Conservation (phyloP, 2,113 vertebrate genomes). For the Atractosteus spatula region DNA sequence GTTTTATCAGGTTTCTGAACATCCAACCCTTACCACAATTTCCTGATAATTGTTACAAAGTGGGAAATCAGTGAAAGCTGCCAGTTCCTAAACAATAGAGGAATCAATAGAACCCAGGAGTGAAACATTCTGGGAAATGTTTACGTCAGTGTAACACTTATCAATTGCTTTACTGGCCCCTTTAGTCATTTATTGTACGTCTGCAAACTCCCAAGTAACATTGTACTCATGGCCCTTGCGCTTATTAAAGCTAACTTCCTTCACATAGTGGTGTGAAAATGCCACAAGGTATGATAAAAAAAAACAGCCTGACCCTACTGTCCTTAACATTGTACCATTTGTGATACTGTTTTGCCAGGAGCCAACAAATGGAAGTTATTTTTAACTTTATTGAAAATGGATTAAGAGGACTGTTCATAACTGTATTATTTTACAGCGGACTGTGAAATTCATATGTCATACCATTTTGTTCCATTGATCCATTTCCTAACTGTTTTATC, state of each 20-base stretch:
- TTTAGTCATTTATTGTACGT: background rate
- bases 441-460: no score
- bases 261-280: background rate
- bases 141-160: constrained; percentile 19
- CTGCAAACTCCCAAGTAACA: background rate
- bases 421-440: no score
- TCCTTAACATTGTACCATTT: no score
- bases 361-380: no score
- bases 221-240: no score
- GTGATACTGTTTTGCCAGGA: no score
- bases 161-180: background rate
- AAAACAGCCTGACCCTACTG: background rate
- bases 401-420: no score
- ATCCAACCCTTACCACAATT: constrained; percentile 22
- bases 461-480: no score
- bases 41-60: constrained; percentile 43
- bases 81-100: constrained; percentile 24
- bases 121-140: constrained; percentile 24
- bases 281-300: background rate
- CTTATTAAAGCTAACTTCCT: background rate
- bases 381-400: no score
- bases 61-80: constrained; percentile 37
- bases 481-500: no score
- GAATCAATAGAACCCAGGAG: constrained; percentile 34
- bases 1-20: background rate